Evolutionary conservation across 2,113 vertebrate species (phyloP).

Genomic region (Plecturocebus donacophilus): DNA sequence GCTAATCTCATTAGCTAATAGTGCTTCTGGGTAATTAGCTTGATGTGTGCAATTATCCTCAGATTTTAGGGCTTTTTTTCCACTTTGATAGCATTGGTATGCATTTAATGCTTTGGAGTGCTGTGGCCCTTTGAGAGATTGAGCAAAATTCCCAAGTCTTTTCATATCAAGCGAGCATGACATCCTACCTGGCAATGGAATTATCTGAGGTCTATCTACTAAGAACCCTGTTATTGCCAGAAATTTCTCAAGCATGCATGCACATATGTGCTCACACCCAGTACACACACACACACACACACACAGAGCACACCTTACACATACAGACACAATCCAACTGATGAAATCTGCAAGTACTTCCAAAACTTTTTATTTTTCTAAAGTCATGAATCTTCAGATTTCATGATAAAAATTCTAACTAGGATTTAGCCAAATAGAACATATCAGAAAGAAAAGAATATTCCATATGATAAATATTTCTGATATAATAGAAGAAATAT

Average conservation of each 20-base stretch:
- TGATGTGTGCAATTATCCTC: conserved; percentile 77
- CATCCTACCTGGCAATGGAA: background rate
- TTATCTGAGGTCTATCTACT: background rate
- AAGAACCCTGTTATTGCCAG: background rate
- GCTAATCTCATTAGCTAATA: conserved; percentile 81
- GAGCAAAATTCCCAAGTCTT: conserved; percentile 50
- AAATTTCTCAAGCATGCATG: background rate
- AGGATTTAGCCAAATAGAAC: background rate
- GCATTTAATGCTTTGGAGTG: conserved; percentile 54
- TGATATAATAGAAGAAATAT: background rate
- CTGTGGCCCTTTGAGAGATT: background rate
- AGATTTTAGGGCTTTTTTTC: conserved; percentile 63
- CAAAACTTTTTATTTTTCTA: conserved; percentile 23
- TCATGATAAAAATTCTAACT: conserved; percentile 15
- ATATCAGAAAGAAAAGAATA: background rate
- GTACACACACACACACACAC: background rate
- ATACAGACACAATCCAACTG: background rate
- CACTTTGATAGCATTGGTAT: conserved; percentile 55
- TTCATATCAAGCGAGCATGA: background rate
- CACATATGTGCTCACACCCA: background rate
- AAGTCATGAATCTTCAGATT: background rate
- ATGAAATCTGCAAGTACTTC: conserved; percentile 28
- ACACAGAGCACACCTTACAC: background rate
- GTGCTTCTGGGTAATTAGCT: conserved; percentile 78
- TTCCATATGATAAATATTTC: background rate